Evolutionary conservation across 2,113 vertebrate genomes (phyloP).

Genomic region (Microcebus lehilahytsara): DNA sequence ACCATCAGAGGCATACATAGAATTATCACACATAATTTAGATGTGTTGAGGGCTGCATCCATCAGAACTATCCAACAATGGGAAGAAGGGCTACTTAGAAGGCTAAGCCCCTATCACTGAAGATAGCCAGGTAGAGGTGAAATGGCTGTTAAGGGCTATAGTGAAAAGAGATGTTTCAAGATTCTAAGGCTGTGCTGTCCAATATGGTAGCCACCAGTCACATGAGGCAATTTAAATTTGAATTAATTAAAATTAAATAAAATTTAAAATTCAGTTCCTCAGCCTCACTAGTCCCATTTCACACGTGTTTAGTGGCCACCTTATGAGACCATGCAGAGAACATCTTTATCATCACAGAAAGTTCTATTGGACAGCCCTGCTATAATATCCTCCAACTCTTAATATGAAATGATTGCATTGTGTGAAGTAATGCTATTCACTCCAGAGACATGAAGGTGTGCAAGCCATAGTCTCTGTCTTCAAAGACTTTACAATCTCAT

Average conservation of each 20-base stretch:
- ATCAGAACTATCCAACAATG: neutral
- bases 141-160: neutral
- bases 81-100: neutral
- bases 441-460: neutral
- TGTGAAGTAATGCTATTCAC: neutral
- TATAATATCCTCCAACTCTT: neutral
- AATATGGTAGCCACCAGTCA: neutral
- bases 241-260: constrained; percentile 24
- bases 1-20: neutral
- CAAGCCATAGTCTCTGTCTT: neutral
- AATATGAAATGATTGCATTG: neutral
- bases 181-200: neutral
- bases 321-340: neutral
- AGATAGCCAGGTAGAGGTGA: neutral
- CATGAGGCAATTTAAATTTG: neutral
- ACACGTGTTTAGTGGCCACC: neutral
- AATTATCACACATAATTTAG: neutral
- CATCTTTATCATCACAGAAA: neutral
- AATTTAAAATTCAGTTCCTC: neutral
- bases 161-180: neutral
- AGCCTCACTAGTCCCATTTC: neutral
- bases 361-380: neutral
- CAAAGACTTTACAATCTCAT: neutral
- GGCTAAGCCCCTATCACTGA: too few species aligned
- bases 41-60: neutral